Percentiles rank a stretch among this genome's conserved stretches.
Conservation (phyloP, 2,797 vertebrate genomes). For the Xerus rutilus region DNA sequence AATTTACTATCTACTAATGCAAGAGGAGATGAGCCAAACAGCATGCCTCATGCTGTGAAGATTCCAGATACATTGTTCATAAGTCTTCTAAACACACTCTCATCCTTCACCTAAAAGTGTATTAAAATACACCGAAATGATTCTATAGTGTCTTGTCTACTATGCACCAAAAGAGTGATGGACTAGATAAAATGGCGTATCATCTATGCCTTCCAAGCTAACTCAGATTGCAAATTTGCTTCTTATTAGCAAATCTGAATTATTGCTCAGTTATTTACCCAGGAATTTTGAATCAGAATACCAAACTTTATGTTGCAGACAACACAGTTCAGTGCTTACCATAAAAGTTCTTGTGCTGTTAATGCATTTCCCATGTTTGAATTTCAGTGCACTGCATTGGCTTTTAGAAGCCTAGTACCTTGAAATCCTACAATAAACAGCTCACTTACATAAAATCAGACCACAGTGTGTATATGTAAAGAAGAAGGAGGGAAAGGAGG, state of each 20-base stretch:
- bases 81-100: constrained; percentile 21
- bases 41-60: not conserved
- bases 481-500: not conserved
- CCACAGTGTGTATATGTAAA: not conserved
- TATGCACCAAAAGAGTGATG: not conserved
- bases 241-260: constrained; percentile 7
- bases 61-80: not conserved
- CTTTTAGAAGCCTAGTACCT: not conserved
- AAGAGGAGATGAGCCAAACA: not conserved
- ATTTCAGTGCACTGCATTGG: not conserved
- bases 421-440: not conserved
- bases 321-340: not conserved
- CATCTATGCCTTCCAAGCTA: not conserved
- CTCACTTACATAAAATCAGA: constrained; percentile 16
- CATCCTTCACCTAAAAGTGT: constrained; percentile 9
- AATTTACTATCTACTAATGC: constrained; percentile 13
- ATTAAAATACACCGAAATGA: constrained; percentile 39
- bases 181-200: not conserved
- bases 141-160: not conserved
- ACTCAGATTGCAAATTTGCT: not conserved
- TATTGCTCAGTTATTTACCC: constrained; percentile 21
- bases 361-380: not conserved
- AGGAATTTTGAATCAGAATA: not conserved
- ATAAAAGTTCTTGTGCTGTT: not conserved
- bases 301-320: not conserved